A percentile compares a stretch with the other conserved stretches of the same genome.
Conservation (phyloP, 2,888 invertebrate genomes). For the Tipula vernalis region DNA sequence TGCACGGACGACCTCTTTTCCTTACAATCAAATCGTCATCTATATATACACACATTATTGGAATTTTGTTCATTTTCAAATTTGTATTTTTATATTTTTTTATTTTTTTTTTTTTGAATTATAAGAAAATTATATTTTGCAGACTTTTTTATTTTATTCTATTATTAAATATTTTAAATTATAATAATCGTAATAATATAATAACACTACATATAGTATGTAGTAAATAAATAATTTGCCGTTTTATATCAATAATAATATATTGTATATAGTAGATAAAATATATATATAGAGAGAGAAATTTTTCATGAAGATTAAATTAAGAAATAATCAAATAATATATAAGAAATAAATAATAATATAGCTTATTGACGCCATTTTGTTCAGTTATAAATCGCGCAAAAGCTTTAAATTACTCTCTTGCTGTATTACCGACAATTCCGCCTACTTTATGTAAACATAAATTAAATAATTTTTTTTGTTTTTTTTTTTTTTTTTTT, state of each 20-base stretch:
- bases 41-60: constrained; percentile 1
- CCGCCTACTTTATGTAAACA: neutral
- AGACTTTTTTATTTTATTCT: neutral
- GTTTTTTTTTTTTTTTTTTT: neutral
- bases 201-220: neutral
- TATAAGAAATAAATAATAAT: neutral
- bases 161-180: neutral
- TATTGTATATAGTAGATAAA: neutral
- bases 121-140: constrained; percentile 1
- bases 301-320: neutral
- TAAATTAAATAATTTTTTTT: neutral
- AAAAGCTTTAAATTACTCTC: neutral
- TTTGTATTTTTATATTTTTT: neutral
- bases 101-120: neutral
- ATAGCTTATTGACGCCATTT: neutral
- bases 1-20: constrained; percentile 10
- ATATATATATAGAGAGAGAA: neutral
- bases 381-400: neutral
- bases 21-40: constrained; percentile 10
- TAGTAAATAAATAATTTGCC: neutral
- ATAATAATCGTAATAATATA: neutral
- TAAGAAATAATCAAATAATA: neutral
- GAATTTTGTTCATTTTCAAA: neutral
- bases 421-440: neutral
- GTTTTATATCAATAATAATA: neutral